Evolutionary conservation across 2,113 vertebrate genomes (phyloP).

Genomic region (Colaptes auratus): DNA sequence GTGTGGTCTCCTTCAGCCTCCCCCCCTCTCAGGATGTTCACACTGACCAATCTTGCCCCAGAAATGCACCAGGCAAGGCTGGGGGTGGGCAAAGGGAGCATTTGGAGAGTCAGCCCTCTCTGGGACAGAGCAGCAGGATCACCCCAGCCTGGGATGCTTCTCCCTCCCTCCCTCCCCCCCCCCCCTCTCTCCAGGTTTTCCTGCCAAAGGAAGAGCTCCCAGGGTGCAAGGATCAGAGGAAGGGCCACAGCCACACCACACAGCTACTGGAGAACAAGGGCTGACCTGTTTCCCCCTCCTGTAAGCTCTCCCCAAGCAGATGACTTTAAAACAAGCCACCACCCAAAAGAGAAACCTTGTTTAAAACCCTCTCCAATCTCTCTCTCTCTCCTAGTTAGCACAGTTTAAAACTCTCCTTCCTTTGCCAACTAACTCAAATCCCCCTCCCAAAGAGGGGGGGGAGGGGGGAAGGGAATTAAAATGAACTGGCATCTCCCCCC

Average conservation of each 20-base stretch:
- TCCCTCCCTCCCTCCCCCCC: not conserved
- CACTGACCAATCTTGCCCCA: too few relatives aligned
- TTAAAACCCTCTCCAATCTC: not conserved
- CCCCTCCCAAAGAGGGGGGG: not conserved
- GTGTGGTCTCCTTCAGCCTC: not conserved
- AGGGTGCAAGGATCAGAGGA: not conserved
- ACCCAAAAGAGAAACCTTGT: slow-evolving; percentile 20
- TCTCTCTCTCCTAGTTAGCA: not conserved
- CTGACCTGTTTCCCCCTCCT: not conserved
- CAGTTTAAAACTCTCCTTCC: slow-evolving; percentile 55
- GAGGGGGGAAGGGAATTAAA: too few relatives aligned
- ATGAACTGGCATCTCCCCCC: slow-evolving; percentile 1
- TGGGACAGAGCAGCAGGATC: not conserved
- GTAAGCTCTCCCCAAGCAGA: not conserved
- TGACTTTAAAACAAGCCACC: slow-evolving; percentile 45
- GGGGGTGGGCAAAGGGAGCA: too few relatives aligned
- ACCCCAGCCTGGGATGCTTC: not conserved
- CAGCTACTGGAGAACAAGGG: not conserved
- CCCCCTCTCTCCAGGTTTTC: not conserved
- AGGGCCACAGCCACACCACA: not conserved
- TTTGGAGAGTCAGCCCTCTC: not conserved
- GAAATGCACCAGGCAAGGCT: too few relatives aligned
- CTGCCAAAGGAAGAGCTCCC: not conserved
- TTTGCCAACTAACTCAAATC: slow-evolving; percentile 5
- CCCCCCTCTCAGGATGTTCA: not conserved